Percentiles rank a stretch among this genome's conserved stretches.
phyloP scores from a whole-genome alignment of 2,888 invertebrate species.

The Stictocephala bisonia region DNA sequence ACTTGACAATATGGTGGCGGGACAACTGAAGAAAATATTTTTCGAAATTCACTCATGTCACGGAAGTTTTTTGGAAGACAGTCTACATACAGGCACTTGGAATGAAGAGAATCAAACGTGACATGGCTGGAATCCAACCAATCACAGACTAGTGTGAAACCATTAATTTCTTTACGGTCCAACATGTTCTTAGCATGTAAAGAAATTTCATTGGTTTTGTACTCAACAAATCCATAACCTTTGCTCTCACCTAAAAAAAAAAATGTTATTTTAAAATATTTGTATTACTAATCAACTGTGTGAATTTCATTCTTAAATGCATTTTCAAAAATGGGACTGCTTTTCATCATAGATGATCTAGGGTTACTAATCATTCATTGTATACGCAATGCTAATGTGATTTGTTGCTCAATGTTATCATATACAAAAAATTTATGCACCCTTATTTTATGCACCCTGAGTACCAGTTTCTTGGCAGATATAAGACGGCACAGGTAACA shows the following conservation, averaged over 20 bases:
- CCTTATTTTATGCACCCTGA: too few species aligned
- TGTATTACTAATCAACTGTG: neutral
- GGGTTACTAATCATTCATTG: too few species aligned
- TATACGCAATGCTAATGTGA: too few species aligned
- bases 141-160: conserved; percentile 65
- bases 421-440: too few species aligned
- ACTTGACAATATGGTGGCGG: conserved; percentile 69
- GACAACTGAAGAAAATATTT: conserved; percentile 66
- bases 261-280: conserved; percentile 27
- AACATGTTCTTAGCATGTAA: conserved; percentile 65
- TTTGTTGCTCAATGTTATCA: too few species aligned
- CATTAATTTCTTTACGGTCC: conserved; percentile 64
- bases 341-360: too few species aligned
- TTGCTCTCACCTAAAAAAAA: conserved; percentile 65
- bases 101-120: conserved; percentile 66
- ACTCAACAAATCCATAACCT: conserved; percentile 70
- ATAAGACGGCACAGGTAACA: too few species aligned
- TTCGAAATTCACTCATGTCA: conserved; percentile 66
- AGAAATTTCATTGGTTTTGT: conserved; percentile 66
- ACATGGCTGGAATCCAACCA: conserved; percentile 66
- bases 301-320: neutral
- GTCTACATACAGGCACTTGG: conserved; percentile 67
- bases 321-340: too few species aligned
- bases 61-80: conserved; percentile 67
- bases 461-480: too few species aligned